These are phyloP conservation scores for Triplophysa tibetana DNA, from an alignment of 2,113 vertebrate species.

Conservation along the genomic window DNA sequence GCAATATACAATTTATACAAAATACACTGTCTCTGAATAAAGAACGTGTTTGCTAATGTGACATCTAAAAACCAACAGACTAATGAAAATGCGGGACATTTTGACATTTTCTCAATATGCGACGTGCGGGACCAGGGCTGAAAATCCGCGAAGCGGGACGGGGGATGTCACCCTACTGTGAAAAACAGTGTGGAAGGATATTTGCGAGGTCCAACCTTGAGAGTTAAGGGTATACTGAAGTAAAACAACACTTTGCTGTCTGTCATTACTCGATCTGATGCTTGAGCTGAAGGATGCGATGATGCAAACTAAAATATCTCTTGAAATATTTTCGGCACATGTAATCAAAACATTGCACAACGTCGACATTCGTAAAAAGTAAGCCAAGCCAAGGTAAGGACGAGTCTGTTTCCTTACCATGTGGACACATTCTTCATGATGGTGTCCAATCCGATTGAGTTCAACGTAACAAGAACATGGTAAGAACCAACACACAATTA, in stretches of 20 bases:
- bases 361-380: not conserved
- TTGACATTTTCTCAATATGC: too few species aligned
- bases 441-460: slow-evolving; percentile 49
- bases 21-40: too few species aligned
- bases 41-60: too few species aligned
- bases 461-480: slow-evolving; percentile 43
- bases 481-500: slow-evolving; percentile 9
- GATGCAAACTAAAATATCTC: not conserved
- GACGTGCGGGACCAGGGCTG: too few species aligned
- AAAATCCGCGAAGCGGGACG: too few species aligned
- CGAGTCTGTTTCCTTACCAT: slow-evolving; percentile 19
- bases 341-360: slow-evolving; percentile 27
- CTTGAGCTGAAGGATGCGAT: not conserved
- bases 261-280: not conserved
- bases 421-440: slow-evolving; percentile 33
- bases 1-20: too few species aligned
- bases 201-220: too few species aligned
- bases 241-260: not conserved
- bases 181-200: too few species aligned
- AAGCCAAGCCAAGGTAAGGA: not conserved
- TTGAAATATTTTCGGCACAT: not conserved
- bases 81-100: too few species aligned
- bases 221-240: not conserved
- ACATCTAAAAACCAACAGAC: too few species aligned
- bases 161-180: too few species aligned